Evolutionary conservation across 2,888 invertebrate species (phyloP).

Genomic region (Clunio marinus): DNA sequence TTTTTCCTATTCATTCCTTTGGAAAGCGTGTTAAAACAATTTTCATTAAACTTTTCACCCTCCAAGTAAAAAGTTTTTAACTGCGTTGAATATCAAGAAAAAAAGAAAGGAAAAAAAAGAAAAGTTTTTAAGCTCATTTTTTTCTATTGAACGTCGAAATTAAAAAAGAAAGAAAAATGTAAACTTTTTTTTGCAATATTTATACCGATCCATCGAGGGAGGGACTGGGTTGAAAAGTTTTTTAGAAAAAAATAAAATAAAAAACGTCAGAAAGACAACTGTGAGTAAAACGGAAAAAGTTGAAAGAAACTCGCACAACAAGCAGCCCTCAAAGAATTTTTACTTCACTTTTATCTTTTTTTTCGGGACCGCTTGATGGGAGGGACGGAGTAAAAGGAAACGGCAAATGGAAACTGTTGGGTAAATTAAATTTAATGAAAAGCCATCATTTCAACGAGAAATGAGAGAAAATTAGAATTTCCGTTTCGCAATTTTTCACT

Average conservation of each 20-base stretch:
- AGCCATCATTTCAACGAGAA: conserved; percentile 10
- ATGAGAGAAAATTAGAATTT: conserved; percentile 21
- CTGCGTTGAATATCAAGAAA: neutral
- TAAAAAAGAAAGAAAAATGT: conserved; percentile 5
- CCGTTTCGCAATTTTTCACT: conserved; percentile 23
- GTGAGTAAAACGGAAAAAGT: neutral
- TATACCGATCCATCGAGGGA: neutral
- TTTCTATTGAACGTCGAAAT: neutral
- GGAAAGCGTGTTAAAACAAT: neutral
- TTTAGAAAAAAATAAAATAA: neutral
- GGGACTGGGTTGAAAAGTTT: neutral
- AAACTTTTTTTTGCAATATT: conserved; percentile 30
- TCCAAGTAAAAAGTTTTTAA: neutral
- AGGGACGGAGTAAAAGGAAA: neutral
- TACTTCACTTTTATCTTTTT: neutral
- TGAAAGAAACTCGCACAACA: neutral
- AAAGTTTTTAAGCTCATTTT: conserved; percentile 17
- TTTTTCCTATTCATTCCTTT: neutral
- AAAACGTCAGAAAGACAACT: neutral
- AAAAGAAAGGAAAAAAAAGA: too few relatives aligned
- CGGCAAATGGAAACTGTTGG: neutral
- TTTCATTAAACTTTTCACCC: conserved; percentile 1
- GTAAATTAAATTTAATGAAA: conserved; percentile 32
- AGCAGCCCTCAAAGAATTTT: neutral
- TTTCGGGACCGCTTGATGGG: neutral